Percentiles rank a stretch among this genome's conserved stretches.
These are phyloP conservation scores for Gymnoscopelus microlampas DNA, from an alignment of 2,797 vertebrate genomes.

Conservation along the genomic window DNA sequence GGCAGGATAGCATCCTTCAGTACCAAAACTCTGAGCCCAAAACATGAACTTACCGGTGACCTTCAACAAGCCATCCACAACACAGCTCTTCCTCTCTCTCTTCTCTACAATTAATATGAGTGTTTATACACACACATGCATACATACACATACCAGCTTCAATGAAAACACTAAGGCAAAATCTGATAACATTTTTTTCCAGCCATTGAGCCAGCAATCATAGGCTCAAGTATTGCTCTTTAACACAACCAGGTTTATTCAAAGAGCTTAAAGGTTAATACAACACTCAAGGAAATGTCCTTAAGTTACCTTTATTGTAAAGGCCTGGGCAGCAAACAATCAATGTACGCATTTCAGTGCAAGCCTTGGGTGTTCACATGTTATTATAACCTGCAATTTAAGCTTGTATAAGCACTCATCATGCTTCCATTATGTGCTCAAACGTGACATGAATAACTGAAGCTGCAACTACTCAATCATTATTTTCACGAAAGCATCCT, in stretches of 20 bases:
- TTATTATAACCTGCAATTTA: no score
- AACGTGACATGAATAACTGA: no score
- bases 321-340: no score
- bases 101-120: neutral
- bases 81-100: neutral
- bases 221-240: no score
- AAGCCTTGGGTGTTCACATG: no score
- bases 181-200: neutral
- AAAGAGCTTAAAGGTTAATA: no score
- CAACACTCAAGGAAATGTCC: no score
- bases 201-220: neutral
- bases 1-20: neutral
- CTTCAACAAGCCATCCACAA: neutral
- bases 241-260: no score
- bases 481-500: neutral
- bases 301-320: no score
- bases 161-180: neutral
- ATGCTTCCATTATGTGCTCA: no score
- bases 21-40: slow-evolving; percentile 9
- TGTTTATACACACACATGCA: slow-evolving; percentile 9
- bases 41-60: neutral
- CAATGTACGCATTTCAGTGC: no score
- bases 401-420: no score
- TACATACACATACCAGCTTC: slow-evolving; percentile 7
- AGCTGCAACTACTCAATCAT: neutral